Base-by-base conservation (phyloP, 2,888 invertebrate species). In the Horisme vitalbata region DNA sequence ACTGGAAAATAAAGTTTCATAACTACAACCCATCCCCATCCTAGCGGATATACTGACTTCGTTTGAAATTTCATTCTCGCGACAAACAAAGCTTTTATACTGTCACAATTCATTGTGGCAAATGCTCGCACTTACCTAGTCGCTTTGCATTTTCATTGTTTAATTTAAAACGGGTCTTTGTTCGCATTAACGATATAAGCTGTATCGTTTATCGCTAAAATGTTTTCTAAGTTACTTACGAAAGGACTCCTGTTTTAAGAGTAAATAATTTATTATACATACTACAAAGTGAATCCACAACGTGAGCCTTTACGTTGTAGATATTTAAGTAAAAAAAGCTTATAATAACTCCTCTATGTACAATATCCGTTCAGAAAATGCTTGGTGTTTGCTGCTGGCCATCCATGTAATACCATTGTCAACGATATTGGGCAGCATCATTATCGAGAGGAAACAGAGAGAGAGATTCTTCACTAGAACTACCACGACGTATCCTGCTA, bases 1-100 rank as follows among this genome's bases (percentile, higher is more conserved):
- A 65, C 66, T 59, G 34, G 43, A 49, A 61, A 60, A 60, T 56
- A 61, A 52, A 61, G 58, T 69, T 65, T 64, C 59, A 62, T 61
- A 58, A 53, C 48, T 57, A 71, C 68, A 71, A 70, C 57, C 57
- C 55, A 68, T 72, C 66, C 55, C n/a, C n/a, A n/a, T n/a, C n/a
- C n/a, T 55, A 64, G 57, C 59, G 60, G 62, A 68, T 65, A n/a
- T n/a, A 68, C 63, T 52, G 52, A 66, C 63, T 71, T 63, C 57
- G 67, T 72, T 76, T 67, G 68, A 61, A 76, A 77, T 79, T 78
- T 63, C 71, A 79, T 79, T 76, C 78, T 66, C 65, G 55, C 65
- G 70, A 75, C 71, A 66, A 73, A 76, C 75, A 75, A 80, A 78
- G 79, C 79, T 83, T 81, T 83, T 79, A 77, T 64, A 63, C 63